phyloP scores from a whole-genome alignment of 1,140 invertebrate species.

The Orchesella cincta region DNA sequence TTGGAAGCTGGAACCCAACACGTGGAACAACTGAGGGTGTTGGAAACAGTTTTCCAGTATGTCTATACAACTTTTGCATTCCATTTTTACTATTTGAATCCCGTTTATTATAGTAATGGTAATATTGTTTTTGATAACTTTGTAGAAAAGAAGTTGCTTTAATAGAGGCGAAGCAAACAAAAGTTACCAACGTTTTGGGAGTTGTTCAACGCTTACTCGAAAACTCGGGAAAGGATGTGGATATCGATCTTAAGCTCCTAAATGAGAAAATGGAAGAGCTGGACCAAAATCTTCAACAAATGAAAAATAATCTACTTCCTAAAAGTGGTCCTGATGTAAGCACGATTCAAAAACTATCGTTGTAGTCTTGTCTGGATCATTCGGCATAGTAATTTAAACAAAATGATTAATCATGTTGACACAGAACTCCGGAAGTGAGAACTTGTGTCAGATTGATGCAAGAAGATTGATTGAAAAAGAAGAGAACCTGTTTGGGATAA shows the following conservation, averaged over 20 bases:
- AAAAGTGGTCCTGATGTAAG: too few relatives aligned
- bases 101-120: too few relatives aligned
- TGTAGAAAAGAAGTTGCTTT: not conserved
- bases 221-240: not conserved
- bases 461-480: slow-evolving; percentile 30
- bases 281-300: not conserved
- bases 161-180: not conserved
- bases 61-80: too few relatives aligned
- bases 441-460: slow-evolving; percentile 32
- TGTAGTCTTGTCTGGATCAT: too few relatives aligned
- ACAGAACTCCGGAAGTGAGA: too few relatives aligned
- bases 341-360: too few relatives aligned
- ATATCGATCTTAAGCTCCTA: not conserved
- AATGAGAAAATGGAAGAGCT: slow-evolving; percentile 6
- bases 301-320: not conserved
- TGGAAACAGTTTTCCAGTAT: not conserved
- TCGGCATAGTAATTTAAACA: too few relatives aligned
- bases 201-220: not conserved
- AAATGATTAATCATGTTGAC: too few relatives aligned
- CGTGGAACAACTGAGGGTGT: not conserved
- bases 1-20: not conserved
- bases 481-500: slow-evolving; percentile 23
- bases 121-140: not conserved
- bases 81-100: not conserved
- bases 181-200: not conserved